Percentiles rank a stretch among this genome's conserved stretches.
Conservation (phyloP, 1,140 invertebrate species). For the Pteromalus puparum region DNA sequence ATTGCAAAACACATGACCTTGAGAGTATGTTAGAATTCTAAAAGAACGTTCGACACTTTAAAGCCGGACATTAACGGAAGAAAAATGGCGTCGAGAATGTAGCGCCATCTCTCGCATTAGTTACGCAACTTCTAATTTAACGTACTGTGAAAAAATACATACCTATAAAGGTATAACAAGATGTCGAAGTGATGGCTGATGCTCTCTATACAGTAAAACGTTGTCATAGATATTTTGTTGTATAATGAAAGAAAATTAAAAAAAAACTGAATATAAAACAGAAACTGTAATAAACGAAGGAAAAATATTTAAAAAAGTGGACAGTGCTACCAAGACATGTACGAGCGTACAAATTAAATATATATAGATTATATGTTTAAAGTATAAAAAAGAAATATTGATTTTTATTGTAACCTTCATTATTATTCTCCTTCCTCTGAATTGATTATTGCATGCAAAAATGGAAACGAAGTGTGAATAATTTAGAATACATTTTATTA, state of each 20-base stretch:
- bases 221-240: conserved; percentile 74
- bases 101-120: conserved; percentile 19
- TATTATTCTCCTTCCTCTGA: not conserved
- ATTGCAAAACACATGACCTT: not conserved
- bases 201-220: conserved; percentile 58
- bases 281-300: conserved; percentile 19
- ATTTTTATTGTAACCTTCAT: not conserved
- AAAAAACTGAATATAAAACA: conserved; percentile 55
- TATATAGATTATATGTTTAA: conserved; percentile 73
- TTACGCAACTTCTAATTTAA: conserved; percentile 40
- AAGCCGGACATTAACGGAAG: conserved; percentile 5
- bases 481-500: too few species aligned
- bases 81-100: conserved; percentile 6
- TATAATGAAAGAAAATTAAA: conserved; percentile 63
- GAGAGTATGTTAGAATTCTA: not conserved
- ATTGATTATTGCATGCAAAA: too few species aligned
- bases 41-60: conserved; percentile 25
- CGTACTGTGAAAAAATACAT: conserved; percentile 26
- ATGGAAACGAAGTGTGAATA: too few species aligned
- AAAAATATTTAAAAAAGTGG: conserved; percentile 22
- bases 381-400: conserved; percentile 55
- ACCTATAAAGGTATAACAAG: not conserved
- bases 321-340: conserved; percentile 61
- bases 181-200: conserved; percentile 23
- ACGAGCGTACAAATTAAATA: conserved; percentile 71